Conservation (phyloP, 2,888 invertebrate genomes). For the Gymnosoma rotundatum region DNA sequence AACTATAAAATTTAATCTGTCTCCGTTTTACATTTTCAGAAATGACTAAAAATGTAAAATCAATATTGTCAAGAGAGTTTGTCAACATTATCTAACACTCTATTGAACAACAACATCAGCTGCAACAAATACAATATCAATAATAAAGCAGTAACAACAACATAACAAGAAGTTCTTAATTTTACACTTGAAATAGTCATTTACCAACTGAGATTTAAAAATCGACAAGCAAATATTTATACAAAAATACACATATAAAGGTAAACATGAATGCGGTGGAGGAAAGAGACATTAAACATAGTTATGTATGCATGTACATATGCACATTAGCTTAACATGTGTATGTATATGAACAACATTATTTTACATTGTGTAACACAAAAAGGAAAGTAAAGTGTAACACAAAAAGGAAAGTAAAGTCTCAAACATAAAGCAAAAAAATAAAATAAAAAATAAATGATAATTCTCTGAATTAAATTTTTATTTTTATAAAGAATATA, state of each 20-base stretch:
- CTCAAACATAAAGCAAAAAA: no score
- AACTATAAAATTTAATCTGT: constrained; percentile 7
- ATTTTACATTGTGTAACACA: not conserved
- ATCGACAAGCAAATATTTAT: not conserved
- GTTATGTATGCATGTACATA: no score
- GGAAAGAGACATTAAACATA: not conserved
- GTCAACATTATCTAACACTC: not conserved
- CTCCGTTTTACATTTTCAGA: constrained; percentile 1
- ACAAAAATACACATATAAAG: not conserved
- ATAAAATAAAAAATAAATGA: not conserved
- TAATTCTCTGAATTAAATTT: not conserved
- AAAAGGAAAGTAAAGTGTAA: not conserved
- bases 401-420: no score
- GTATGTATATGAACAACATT: no score
- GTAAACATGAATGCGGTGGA: not conserved
- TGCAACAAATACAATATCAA: not conserved
- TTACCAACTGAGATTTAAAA: not conserved
- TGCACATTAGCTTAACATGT: no score
- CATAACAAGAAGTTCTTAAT: constrained; percentile 34
- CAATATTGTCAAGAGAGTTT: constrained; percentile 50
- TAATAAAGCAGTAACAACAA: not conserved
- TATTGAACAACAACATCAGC: not conserved
- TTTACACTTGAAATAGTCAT: constrained; percentile 25
- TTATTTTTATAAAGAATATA: not conserved
- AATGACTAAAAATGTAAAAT: constrained; percentile 28